Base-by-base conservation (phyloP, 2,113 vertebrate species). In the Glareola pratincola region DNA sequence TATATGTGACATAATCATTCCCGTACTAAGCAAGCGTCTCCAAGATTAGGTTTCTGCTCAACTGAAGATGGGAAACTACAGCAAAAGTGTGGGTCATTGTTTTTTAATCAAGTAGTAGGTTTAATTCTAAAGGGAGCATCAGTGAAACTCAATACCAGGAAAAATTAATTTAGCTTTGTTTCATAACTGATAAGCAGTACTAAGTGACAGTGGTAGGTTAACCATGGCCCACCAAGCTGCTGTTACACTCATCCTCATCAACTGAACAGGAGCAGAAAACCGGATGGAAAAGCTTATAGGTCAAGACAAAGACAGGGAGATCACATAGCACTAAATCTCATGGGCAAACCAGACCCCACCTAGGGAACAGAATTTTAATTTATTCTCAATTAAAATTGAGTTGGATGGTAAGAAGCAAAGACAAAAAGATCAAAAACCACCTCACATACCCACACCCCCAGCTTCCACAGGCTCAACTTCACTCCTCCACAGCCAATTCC, bases 391-490 rank as follows among this genome's bases (percentile, higher is more conserved):
- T 36, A 36, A 74, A 60, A 34, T 41, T 36, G 9, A 83, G 48
- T 56, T 56, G 59, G 23, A n/a, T 12, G 30, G 32, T 66, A 66
- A 60, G 23, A 77, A 83, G 51, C 54, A 60, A 71, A 48, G 20
- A 41, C 19, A 68, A 62, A 91, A 48, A 8, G 5, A 27, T 37
- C 22, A 51, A 85, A 60, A 26, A 1, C 0, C 51, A 53, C 24
- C 32, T 23, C n/a, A 17, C 8, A 66, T 14, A 4, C 5, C 6
- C 7, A 21, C 8, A 29, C 8, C 6, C 14, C 18, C 2, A 5
- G 0, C 62, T 88, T 78, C 62, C 23, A 60, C 39, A 83, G 23
- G 17, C 12, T 73, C 9, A 60, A 4, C 32, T 77, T 72, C 19
- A 54, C 39, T 50, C 32, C 27, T 87, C 60, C 22, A 30, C 27